phyloP scores from a whole-genome alignment of 1,140 invertebrate species.

The Monomorium pharaonis region DNA sequence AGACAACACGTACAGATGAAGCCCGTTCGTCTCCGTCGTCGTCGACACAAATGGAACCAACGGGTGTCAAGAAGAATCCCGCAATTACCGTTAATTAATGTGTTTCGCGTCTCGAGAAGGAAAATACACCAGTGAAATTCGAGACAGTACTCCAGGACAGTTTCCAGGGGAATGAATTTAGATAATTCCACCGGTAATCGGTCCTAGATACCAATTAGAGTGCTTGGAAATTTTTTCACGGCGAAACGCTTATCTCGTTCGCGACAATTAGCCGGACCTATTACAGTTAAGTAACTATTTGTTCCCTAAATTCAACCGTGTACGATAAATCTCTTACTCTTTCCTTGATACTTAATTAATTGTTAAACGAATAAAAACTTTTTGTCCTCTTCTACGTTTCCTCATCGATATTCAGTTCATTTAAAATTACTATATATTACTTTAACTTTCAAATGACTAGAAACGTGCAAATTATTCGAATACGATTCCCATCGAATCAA shows the following conservation, averaged over 20 bases:
- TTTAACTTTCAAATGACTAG: neutral
- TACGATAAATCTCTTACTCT: slow-evolving; percentile 22
- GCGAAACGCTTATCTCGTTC: neutral
- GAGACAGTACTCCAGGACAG: neutral
- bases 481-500: no score
- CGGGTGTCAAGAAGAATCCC: neutral
- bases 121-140: neutral
- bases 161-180: slow-evolving; percentile 17
- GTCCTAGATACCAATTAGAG: neutral
- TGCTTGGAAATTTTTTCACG: slow-evolving; percentile 12
- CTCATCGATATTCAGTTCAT: neutral
- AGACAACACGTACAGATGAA: neutral
- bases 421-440: neutral
- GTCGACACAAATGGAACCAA: neutral
- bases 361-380: neutral
- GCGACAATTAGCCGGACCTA: neutral
- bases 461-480: no score
- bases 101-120: neutral
- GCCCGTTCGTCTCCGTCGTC: neutral
- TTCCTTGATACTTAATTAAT: slow-evolving; percentile 7
- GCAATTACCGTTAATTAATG: slow-evolving; percentile 19
- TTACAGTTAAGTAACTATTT: slow-evolving; percentile 40
- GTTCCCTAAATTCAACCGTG: neutral
- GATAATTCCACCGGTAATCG: slow-evolving; percentile 24
- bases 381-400: neutral